Percentiles rank a stretch among this genome's conserved stretches.
Evolutionary conservation across 2,888 invertebrate genomes (phyloP).

Genomic region (Chymomyza procnemis): DNA sequence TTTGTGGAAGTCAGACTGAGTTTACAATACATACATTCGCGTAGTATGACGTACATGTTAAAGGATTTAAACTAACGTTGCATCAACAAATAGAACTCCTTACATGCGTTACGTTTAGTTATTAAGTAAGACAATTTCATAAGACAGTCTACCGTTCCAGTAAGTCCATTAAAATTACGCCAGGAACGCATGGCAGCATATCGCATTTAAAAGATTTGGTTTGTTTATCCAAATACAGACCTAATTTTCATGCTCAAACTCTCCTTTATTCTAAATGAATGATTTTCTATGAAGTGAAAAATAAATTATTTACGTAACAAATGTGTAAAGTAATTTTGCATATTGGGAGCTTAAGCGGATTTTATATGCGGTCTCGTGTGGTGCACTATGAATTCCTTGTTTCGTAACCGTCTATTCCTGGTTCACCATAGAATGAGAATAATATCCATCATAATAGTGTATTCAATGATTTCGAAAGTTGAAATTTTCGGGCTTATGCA

Average conservation of each 20-base stretch:
- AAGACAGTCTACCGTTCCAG: constrained; percentile 4
- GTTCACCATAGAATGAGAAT: no score
- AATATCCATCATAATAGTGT: no score
- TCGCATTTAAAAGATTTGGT: not conserved
- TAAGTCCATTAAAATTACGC: not conserved
- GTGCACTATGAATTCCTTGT: no score
- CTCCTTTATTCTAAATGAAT: constrained; percentile 22
- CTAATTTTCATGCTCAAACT: constrained; percentile 19
- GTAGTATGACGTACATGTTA: not conserved
- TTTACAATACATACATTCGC: constrained; percentile 33
- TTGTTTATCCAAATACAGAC: constrained; percentile 24
- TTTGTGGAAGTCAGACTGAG: constrained; percentile 66
- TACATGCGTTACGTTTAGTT: constrained; percentile 39
- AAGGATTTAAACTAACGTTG: constrained; percentile 32
- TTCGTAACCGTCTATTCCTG: no score
- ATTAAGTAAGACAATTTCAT: constrained; percentile 54
- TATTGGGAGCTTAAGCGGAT: no score
- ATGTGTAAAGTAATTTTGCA: not conserved
- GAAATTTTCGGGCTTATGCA: no score
- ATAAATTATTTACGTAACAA: not conserved
- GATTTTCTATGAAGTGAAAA: constrained; percentile 12
- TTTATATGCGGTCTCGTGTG: no score
- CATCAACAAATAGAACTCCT: constrained; percentile 49
- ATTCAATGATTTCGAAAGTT: no score
- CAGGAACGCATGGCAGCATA: not conserved